A percentile compares a stretch with the other conserved stretches of the same genome.
Conservation (phyloP, 2,888 invertebrate species). For the Orthosia incerta region DNA sequence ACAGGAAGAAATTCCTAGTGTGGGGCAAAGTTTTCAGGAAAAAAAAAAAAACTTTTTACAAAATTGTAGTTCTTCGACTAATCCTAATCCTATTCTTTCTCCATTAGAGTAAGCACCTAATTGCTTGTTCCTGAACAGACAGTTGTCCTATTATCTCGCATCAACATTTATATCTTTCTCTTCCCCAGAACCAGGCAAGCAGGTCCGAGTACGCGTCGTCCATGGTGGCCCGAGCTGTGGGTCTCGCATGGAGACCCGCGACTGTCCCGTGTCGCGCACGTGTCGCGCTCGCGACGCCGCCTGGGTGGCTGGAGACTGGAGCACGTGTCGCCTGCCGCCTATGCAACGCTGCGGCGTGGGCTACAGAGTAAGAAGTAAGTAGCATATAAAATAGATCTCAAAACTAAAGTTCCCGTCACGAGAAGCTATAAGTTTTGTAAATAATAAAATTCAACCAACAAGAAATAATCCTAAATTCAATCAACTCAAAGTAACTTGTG, state of each 20-base stretch:
- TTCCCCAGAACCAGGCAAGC: constrained; percentile 84
- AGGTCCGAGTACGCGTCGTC: constrained; percentile 88
- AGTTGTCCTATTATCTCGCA: too few species aligned
- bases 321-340: constrained; percentile 87
- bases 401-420: too few species aligned
- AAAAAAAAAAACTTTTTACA: too few species aligned
- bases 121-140: not conserved
- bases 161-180: not conserved
- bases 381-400: not conserved
- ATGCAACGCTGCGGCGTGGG: constrained; percentile 88
- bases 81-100: not conserved
- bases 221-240: constrained; percentile 90
- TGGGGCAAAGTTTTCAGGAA: too few species aligned
- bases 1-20: too few species aligned
- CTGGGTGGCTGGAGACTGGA: constrained; percentile 90
- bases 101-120: not conserved
- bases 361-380: constrained; percentile 87
- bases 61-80: too few species aligned
- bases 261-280: constrained; percentile 85
- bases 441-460: too few species aligned
- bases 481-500: too few species aligned
- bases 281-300: constrained; percentile 80
- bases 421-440: too few species aligned
- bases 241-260: constrained; percentile 87
- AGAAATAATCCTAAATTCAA: too few species aligned